Base-by-base conservation (phyloP, 2,888 invertebrate species). In the Drosophila austrosaltans region DNA sequence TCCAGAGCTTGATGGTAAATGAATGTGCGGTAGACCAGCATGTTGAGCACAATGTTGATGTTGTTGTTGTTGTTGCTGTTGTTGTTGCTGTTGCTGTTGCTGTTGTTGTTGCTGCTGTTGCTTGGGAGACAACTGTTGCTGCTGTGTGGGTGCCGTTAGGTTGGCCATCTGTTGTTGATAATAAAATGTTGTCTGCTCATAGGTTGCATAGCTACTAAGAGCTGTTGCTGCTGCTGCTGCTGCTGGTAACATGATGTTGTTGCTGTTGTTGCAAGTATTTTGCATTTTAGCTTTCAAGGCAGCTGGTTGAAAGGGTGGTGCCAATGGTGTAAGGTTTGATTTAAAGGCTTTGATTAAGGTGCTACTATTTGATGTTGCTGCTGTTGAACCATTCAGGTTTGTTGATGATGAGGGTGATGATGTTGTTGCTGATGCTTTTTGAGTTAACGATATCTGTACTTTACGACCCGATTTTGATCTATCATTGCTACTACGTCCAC, bases 281-380 rank as follows among this genome's bases (percentile, higher is more conserved):
- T 69, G 80, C 44, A 72, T 12, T 62, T 85, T 79, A 54, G 80
- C 77, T 69, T 82, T 82, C 7, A 73, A 58, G 4, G 87, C 80
- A 1, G 90, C 84, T 0, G 91, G 91, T 59, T 89, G 85, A 76
- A 91, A 91, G 3, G 91, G 88, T 36, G 91, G 91, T 20, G 91
- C 91, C 73, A 91, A 65, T 0, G 91, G 91, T 3, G 91, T 91
- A 40, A 91, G 64, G 63, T 91, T 91, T 20, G 91, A 91, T 69
- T 91, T 87, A 36, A 87, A 83, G 5, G 91, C 91, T 63, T 89
- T 90, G 7, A 89, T 62, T 66, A 88, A 40, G 1, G 78, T 77
- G 59, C 75, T 89, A 60, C 61, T 80, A 12, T 63, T 76, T n/a
- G 77, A 32, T 66, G 76, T 40, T 57, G 68, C 40, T 16, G 61